Percentiles rank a stretch among this genome's conserved stretches.
These are phyloP conservation scores for Cuculus canorus DNA, from an alignment of 2,797 vertebrate species.

Conservation along the genomic window DNA sequence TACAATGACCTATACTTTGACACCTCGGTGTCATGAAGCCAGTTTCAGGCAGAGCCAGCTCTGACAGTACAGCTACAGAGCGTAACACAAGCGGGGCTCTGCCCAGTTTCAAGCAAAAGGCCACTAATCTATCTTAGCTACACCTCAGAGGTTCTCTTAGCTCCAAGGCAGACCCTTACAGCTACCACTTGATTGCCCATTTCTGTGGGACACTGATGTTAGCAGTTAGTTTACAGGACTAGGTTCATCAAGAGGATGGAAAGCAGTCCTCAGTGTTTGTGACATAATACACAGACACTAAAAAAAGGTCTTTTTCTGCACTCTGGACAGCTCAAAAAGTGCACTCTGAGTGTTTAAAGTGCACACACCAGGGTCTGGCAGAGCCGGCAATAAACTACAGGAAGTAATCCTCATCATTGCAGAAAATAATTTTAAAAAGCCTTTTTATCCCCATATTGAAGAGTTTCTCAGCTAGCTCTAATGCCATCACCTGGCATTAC, in stretches of 20 bases:
- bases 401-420: background rate
- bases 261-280: background rate
- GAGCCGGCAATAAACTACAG: background rate
- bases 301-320: background rate
- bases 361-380: background rate
- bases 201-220: background rate
- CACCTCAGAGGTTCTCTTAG: background rate
- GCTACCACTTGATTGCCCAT: background rate
- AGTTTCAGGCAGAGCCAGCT: background rate
- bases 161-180: background rate
- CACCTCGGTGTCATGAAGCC: background rate
- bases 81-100: accelerated
- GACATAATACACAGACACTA: background rate
- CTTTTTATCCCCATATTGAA: background rate
- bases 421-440: accelerated
- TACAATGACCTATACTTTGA: background rate
- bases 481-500: background rate
- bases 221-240: background rate
- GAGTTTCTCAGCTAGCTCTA: background rate
- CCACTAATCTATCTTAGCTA: background rate
- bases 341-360: background rate
- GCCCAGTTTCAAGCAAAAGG: background rate
- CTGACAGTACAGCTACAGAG: background rate
- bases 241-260: background rate
- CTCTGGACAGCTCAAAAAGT: background rate